Evolutionary conservation across 2,113 vertebrate genomes (phyloP).

Genomic region (Microcebus ravelobensis): DNA sequence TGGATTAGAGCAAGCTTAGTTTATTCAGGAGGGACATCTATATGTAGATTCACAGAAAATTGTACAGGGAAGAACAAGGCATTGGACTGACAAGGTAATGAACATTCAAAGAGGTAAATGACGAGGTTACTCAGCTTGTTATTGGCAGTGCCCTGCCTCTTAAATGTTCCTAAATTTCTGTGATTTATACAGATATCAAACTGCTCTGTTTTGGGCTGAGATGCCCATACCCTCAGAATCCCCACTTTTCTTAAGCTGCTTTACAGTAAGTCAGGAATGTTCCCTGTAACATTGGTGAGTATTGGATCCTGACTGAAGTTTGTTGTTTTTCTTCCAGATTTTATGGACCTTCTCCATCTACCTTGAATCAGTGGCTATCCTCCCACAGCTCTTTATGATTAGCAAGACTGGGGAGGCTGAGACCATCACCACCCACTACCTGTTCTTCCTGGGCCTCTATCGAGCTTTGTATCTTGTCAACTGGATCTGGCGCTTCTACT

Average conservation of each 20-base stretch:
- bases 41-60: neutral
- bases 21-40: neutral
- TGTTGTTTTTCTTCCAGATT: constrained; percentile 86
- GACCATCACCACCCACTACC: constrained; percentile 99
- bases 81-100: neutral
- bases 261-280: neutral
- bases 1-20: neutral
- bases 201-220: neutral
- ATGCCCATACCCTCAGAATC: neutral
- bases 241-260: neutral
- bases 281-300: neutral
- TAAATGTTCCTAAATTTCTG: neutral
- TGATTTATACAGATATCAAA: neutral
- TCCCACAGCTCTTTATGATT: constrained; percentile 99
- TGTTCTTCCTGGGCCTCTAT: constrained; percentile 99
- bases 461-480: constrained; percentile 98
- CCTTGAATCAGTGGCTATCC: constrained; percentile 96
- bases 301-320: neutral
- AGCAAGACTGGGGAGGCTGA: constrained; percentile 99
- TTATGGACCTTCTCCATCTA: constrained; percentile 99
- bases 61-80: neutral
- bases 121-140: neutral
- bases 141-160: neutral
- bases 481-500: constrained; percentile 99
- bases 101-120: neutral